Conservation (phyloP, 23 tunicate species). For the Diplosoma virens region DNA sequence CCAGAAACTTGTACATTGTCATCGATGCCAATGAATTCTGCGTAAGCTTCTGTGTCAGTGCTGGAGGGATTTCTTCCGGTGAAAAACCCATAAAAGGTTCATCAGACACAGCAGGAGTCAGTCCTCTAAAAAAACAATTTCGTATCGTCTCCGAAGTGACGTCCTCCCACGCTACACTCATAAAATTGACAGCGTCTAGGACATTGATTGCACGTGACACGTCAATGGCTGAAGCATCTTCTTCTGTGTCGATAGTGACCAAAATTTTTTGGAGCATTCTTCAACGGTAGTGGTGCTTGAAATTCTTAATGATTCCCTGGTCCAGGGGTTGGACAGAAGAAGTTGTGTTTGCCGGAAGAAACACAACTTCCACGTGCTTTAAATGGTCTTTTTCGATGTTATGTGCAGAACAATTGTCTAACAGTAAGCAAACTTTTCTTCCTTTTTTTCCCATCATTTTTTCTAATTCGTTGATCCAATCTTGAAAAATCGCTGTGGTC, state of each 20-base stretch:
- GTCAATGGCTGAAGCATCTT: conserved; percentile 24
- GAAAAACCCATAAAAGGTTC: conserved; percentile 30
- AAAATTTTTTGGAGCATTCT: no score
- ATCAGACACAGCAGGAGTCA: conserved; percentile 30
- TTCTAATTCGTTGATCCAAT: conserved; percentile 9
- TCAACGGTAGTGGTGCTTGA: conserved; percentile 21
- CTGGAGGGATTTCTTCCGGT: conserved; percentile 6
- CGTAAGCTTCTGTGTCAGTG: conserved; percentile 5
- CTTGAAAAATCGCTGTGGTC: conserved; percentile 13
- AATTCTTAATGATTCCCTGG: conserved; percentile 31
- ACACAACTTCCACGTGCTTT: no score
- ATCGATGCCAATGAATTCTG: neutral
- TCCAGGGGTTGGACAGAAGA: conserved; percentile 37
- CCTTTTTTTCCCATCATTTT: neutral
- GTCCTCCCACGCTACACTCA: conserved; percentile 15
- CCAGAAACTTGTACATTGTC: neutral
- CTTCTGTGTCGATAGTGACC: conserved; percentile 9
- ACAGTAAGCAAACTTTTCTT: conserved; percentile 33
- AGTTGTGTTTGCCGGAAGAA: conserved; percentile 22
- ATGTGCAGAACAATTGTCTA: conserved; percentile 25
- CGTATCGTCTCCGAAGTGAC: conserved; percentile 7
- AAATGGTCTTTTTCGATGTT: neutral
- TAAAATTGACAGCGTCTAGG: conserved; percentile 16
- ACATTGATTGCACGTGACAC: conserved; percentile 13
- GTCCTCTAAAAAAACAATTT: conserved; percentile 32